A percentile compares a stretch with the other conserved stretches of the same genome.
These are phyloP conservation scores for Lophotis ruficrista DNA, from an alignment of 2,113 vertebrate species.

Conservation along the genomic window DNA sequence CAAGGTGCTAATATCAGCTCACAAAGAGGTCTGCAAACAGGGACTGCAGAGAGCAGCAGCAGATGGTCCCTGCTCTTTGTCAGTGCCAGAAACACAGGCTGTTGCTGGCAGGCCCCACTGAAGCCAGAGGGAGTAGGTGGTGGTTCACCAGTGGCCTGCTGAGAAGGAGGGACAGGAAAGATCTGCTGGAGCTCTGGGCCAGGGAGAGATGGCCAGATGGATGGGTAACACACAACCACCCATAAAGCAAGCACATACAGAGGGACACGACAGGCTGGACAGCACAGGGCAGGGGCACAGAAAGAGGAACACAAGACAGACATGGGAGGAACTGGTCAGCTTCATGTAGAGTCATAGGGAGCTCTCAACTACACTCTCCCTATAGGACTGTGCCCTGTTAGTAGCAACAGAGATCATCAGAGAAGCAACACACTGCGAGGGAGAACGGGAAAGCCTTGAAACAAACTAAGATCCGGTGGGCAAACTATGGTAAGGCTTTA, in stretches of 20 bases:
- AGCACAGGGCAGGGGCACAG: background rate
- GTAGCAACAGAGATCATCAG: background rate
- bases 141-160: background rate
- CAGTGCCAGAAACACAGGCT: constrained; percentile 4
- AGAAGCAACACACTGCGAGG: background rate
- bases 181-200: background rate
- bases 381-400: background rate
- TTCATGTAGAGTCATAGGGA: background rate
- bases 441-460: background rate
- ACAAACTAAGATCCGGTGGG: background rate
- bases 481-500: background rate
- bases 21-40: background rate
- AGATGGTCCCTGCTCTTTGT: constrained; percentile 26
- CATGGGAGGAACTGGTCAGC: background rate
- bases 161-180: background rate
- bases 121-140: background rate
- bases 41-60: background rate
- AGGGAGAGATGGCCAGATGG: background rate
- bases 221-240: background rate
- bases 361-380: background rate
- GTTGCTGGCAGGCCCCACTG: background rate
- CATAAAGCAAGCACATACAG: background rate
- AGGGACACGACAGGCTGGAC: background rate
- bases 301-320: background rate
- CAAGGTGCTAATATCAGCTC: background rate